Evolutionary conservation across 2,888 invertebrate genomes (phyloP), one percentile per base, ranked within the genome.

Genomic region (Drosophila falleni): DNA sequence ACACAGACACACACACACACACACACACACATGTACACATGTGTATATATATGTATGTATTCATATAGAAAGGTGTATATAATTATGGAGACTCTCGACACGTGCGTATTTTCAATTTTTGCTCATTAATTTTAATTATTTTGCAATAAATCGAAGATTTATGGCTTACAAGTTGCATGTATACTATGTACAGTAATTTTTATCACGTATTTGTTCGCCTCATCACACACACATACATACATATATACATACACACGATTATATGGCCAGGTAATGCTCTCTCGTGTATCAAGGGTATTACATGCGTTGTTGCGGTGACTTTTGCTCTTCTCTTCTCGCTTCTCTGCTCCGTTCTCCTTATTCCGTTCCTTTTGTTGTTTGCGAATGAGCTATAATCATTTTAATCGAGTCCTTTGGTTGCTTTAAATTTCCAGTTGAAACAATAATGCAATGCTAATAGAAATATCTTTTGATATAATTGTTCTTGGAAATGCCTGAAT

Each of bases 101-200:
- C 83, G 88, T 86, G 83, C 77, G 74, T 72, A 81, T 86, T 86
- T 88, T 88, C 83, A 86, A 88, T 86, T 83, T 79, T 83, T 75
- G 74, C 89, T 89, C 89, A 88, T 86, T 86, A 89, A 86, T 86
- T 86, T 86, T 89, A 86, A 86, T 86, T 86, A 89, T 86, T 86
- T 88, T 88, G 89, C 74, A 86, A 86, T 86, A 89, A 86, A 86
- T 89, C 78, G 78, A 86, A 86, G 89, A 86, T 86, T 86, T 89
- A 86, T 89, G 78, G 89, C 84, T 86, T 70, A 75, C 86, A 87
- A 82, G 46, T 71, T 89, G 71, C 69, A 89, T 81, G 76, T 60
- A 66, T 69, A 79, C 81, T 81, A 66, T 81, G 76, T 60, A 64
- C 71, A 82, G 84, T 81, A 66, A 87, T 87, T 87, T 84, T 81